A percentile compares a stretch with the other conserved stretches of the same genome.
These are phyloP conservation scores for Pseudopodoces humilis DNA, from an alignment of 2,113 vertebrate species.

Conservation along the genomic window DNA sequence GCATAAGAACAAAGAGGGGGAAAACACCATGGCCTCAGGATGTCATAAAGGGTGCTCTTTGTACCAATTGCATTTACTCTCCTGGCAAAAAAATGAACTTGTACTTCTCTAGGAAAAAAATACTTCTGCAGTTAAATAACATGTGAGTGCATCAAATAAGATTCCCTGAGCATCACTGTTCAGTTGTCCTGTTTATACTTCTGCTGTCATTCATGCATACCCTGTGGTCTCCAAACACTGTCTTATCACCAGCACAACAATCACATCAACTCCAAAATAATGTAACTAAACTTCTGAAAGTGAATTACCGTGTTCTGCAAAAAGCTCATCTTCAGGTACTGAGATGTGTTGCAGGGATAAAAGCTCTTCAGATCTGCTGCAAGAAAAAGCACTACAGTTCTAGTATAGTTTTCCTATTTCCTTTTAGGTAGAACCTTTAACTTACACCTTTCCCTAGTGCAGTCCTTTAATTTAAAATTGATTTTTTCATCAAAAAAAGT, in stretches of 20 bases:
- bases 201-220: background rate
- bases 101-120: background rate
- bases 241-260: background rate
- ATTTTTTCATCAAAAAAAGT: constrained; percentile 52
- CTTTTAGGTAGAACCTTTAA: background rate
- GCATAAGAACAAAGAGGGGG: background rate
- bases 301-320: constrained; percentile 1
- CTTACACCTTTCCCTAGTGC: background rate
- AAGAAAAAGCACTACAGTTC: background rate
- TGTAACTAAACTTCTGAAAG: background rate
- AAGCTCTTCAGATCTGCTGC: background rate
- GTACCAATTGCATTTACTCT: background rate
- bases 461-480: constrained; percentile 53
- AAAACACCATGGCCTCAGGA: background rate
- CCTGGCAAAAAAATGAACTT: background rate
- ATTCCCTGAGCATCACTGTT: background rate
- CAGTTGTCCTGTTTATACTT: background rate
- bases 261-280: background rate
- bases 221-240: background rate
- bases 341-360: background rate
- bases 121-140: background rate
- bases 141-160: background rate
- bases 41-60: background rate
- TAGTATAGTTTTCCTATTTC: background rate
- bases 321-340: background rate